Evolutionary conservation across 2,113 vertebrate genomes (phyloP).

Genomic region (Puntigrus tetrazona): DNA sequence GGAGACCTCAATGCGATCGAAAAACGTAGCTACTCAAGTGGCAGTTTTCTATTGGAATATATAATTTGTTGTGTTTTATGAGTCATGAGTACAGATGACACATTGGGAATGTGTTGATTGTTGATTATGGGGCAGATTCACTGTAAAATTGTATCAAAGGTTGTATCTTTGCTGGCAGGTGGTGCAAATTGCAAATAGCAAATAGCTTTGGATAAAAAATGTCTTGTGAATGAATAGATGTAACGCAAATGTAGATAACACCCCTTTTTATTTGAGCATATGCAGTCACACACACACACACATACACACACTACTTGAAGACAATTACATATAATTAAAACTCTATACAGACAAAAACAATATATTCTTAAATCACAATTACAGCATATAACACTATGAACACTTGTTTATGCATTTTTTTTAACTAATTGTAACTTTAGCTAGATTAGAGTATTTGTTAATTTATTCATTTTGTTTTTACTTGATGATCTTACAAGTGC

Average conservation of each 20-base stretch:
- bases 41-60: not conserved
- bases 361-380: no score
- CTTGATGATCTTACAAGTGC: not conserved
- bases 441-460: no score
- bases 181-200: conserved; percentile 13
- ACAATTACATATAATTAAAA: not conserved
- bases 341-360: not conserved
- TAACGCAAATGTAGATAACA: not conserved
- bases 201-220: not conserved
- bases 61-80: conserved; percentile 2
- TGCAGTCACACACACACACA: not conserved
- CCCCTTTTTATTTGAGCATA: not conserved
- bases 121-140: conserved; percentile 15
- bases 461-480: no score
- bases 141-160: conserved; percentile 20
- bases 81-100: not conserved
- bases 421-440: no score
- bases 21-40: not conserved
- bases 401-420: no score
- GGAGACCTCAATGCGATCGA: not conserved
- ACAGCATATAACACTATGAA: no score
- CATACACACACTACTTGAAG: not conserved
- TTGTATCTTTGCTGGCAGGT: not conserved
- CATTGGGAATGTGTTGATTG: not conserved
- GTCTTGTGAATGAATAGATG: not conserved